Percentiles rank a stretch among this genome's conserved stretches.
These are phyloP conservation scores for Syngnathus scovelli DNA, from an alignment of 2,113 vertebrate genomes.

Conservation along the genomic window DNA sequence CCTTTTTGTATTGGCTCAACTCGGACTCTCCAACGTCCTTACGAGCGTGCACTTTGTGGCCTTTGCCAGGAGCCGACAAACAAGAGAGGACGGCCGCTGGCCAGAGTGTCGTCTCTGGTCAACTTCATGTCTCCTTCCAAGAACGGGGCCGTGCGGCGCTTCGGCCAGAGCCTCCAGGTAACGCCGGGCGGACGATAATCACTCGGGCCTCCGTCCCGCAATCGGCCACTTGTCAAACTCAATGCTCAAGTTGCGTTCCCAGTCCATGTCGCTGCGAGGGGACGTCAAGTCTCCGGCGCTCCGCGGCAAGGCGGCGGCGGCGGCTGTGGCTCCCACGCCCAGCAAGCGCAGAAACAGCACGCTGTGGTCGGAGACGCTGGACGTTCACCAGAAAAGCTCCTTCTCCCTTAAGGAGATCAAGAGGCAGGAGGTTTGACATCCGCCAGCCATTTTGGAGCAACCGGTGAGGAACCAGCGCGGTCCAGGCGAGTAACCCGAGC, in stretches of 20 bases:
- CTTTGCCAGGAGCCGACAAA: constrained; percentile 86
- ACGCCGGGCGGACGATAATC: too few relatives aligned
- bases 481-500: neutral
- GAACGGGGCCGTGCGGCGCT: constrained; percentile 91
- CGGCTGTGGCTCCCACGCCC: constrained; percentile 80
- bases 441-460: too few relatives aligned
- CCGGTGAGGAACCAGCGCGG: too few relatives aligned
- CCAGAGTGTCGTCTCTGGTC: constrained; percentile 90
- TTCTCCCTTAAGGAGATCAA: constrained; percentile 94
- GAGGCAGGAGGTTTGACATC: constrained; percentile 83
- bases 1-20: neutral
- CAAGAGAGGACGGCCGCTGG: constrained; percentile 86
- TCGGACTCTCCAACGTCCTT: too few relatives aligned
- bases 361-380: constrained; percentile 90
- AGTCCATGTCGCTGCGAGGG: constrained; percentile 58
- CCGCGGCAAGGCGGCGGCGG: constrained; percentile 77
- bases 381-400: constrained; percentile 82
- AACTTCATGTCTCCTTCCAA: constrained; percentile 95
- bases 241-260: neutral
- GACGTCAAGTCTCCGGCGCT: constrained; percentile 76
- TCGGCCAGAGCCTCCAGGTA: constrained; percentile 95
- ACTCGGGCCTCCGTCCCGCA: too few relatives aligned
- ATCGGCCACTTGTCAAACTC: too few relatives aligned
- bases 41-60: neutral
- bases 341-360: constrained; percentile 87